Conservation (phyloP, 2,113 vertebrate genomes). For the Seriola quinqueradiata region DNA sequence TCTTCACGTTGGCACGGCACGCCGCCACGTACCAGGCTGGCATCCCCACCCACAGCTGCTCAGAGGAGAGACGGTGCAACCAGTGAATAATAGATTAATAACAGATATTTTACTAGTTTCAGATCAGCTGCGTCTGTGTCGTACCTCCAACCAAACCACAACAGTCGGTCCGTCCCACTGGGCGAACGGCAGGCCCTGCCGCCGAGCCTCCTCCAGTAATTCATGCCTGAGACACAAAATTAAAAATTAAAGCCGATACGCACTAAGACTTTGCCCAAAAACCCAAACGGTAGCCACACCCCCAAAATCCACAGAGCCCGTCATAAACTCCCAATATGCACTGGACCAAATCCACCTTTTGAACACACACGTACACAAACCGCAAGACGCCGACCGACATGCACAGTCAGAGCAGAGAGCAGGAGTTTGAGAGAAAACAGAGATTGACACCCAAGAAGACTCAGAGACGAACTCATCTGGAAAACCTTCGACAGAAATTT, state of each 20-base stretch:
- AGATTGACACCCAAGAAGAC: constrained; percentile 24
- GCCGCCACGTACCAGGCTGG: constrained; percentile 99
- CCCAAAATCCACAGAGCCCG: neutral
- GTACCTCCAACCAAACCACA: constrained; percentile 97
- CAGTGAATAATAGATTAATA: neutral
- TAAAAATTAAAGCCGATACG: neutral
- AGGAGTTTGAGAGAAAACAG: constrained; percentile 53
- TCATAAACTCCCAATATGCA: constrained; percentile 9
- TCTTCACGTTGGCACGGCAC: constrained; percentile 97
- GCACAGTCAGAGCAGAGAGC: constrained; percentile 53
- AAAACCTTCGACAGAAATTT: neutral
- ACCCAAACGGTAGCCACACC: neutral
- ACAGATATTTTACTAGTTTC: neutral
- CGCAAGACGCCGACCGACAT: constrained; percentile 48
- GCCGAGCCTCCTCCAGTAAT: constrained; percentile 95
- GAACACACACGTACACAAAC: constrained; percentile 21
- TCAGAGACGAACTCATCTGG: constrained; percentile 15
- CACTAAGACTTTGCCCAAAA: neutral
- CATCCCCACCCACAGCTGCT: constrained; percentile 98
- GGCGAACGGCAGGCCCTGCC: constrained; percentile 95
- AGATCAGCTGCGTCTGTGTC: neutral
- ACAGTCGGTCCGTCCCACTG: constrained; percentile 99
- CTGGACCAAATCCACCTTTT: neutral
- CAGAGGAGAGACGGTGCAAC: neutral
- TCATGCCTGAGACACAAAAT: constrained; percentile 85